Evolutionary conservation across 2,888 invertebrate genomes (phyloP).

Genomic region (Parnassius orleans): DNA sequence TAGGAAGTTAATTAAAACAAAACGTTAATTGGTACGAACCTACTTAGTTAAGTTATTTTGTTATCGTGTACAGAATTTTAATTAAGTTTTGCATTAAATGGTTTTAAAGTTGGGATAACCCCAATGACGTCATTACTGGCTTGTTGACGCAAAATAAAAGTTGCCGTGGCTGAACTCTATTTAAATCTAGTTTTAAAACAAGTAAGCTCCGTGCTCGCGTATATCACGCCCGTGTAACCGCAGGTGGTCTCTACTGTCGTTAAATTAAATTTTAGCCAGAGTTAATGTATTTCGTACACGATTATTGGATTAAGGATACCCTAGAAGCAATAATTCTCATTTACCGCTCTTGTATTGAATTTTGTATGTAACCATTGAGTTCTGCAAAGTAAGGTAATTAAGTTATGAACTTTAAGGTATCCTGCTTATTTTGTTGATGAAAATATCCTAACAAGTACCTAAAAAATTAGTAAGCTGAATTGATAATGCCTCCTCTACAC

Average conservation of each 20-base stretch:
- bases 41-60: too few species aligned
- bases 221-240: conserved; percentile 8
- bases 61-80: too few species aligned
- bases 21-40: too few species aligned
- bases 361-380: too few species aligned
- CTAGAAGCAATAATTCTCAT: neutral
- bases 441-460: too few species aligned
- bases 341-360: neutral
- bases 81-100: neutral
- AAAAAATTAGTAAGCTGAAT: too few species aligned
- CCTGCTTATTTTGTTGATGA: too few species aligned
- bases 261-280: conserved; percentile 12
- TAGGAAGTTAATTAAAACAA: too few species aligned
- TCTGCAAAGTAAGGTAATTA: too few species aligned
- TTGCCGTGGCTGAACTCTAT: conserved; percentile 10
- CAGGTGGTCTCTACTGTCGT: conserved; percentile 14
- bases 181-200: conserved; percentile 1
- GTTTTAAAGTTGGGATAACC: conserved; percentile 5
- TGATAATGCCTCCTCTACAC: too few species aligned
- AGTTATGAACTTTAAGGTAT: too few species aligned
- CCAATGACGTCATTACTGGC: conserved; percentile 1
- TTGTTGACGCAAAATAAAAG: conserved; percentile 1
- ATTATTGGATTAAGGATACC: conserved; percentile 7
- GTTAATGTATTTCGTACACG: conserved; percentile 12
- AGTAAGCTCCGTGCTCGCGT: neutral